Evolutionary conservation across 2,113 vertebrate genomes (phyloP).

Genomic region (Alectura lathami): DNA sequence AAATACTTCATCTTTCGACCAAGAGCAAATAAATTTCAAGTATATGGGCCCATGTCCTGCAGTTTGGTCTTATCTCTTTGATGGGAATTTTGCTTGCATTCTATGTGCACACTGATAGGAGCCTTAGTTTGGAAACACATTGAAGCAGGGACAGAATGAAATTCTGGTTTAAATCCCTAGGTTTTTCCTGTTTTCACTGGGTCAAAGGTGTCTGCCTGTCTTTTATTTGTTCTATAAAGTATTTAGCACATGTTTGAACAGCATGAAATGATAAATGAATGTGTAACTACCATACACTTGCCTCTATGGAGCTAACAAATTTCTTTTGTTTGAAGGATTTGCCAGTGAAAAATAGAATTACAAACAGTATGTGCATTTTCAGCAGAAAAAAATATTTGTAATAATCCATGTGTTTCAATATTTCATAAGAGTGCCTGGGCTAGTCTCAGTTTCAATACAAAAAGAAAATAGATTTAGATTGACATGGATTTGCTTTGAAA

Average conservation of each 20-base stretch:
- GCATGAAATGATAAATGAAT: neutral
- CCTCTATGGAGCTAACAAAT: neutral
- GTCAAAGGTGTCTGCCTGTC: neutral
- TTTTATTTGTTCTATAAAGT: neutral
- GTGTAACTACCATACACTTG: neutral
- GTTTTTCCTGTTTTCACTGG: neutral
- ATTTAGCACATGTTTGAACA: neutral
- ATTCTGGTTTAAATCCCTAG: neutral
- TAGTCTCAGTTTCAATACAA: neutral
- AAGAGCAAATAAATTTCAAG: neutral
- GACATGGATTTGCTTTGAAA: neutral
- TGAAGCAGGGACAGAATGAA: neutral
- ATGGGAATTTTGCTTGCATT: neutral
- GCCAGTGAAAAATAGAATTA: neutral
- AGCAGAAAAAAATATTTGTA: neutral
- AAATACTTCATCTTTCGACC: neutral
- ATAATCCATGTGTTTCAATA: neutral
- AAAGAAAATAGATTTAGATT: slow-evolving; percentile 1
- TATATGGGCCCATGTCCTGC: neutral
- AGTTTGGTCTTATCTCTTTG: neutral
- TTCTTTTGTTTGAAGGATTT: neutral
- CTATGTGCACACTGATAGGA: neutral
- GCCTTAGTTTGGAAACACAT: neutral
- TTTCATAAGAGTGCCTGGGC: neutral
- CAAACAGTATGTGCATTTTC: neutral